phyloP scores from a whole-genome alignment of 2,797 vertebrate species.

The Pogonophryne albipinna region DNA sequence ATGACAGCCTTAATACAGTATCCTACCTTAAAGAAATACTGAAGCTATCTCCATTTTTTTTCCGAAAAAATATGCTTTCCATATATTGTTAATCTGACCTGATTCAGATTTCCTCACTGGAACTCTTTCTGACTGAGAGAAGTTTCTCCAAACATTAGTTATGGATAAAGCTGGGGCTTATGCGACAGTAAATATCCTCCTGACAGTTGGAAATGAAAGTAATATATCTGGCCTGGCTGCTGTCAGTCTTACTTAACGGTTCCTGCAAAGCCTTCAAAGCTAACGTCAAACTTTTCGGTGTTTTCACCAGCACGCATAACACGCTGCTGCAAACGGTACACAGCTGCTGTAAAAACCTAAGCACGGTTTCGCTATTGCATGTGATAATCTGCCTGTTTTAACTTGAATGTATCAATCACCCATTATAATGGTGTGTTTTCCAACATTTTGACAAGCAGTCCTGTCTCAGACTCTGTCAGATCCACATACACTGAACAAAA shows the following conservation, averaged over 20 bases:
- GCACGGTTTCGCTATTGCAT: too few species aligned
- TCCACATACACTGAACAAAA: too few species aligned
- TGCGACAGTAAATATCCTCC: constrained; percentile 69
- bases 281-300: constrained; percentile 35
- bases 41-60: too few species aligned
- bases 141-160: constrained; percentile 60
- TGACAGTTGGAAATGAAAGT: constrained; percentile 67
- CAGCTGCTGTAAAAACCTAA: too few species aligned
- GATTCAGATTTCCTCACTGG: constrained; percentile 48
- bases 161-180: constrained; percentile 61
- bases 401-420: too few species aligned
- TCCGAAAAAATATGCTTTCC: not conserved
- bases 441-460: too few species aligned
- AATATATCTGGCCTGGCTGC: constrained; percentile 63
- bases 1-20: constrained; percentile 11
- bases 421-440: too few species aligned
- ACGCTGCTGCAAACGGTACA: too few species aligned
- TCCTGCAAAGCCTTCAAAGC: constrained; percentile 55
- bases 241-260: constrained; percentile 75
- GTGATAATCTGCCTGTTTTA: too few species aligned
- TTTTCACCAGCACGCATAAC: not conserved
- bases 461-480: too few species aligned
- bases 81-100: constrained; percentile 41
- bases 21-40: constrained; percentile 1
- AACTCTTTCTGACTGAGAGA: constrained; percentile 35